Evolutionary conservation across 1,140 invertebrate species (phyloP).

Genomic region (silkworm (Bombyx mori)): ASM3026992v2 NC_085115.1:8999001-8999500

Average conservation of each 20-base stretch:
- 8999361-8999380: neutral
- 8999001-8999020: too few relatives aligned
- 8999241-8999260: too few relatives aligned
- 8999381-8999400: constrained; percentile 9
- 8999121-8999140: too few relatives aligned
- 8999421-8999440: constrained; percentile 9
- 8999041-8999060: too few relatives aligned
- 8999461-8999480: neutral
- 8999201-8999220: neutral
- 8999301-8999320: constrained; percentile 95
- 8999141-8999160: too few relatives aligned
- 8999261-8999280: neutral
- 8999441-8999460: constrained; percentile 7
- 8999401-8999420: constrained; percentile 8
- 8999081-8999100: too few relatives aligned
- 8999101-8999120: too few relatives aligned
- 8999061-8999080: too few relatives aligned
- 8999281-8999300: constrained; percentile 90
- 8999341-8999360: neutral
- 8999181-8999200: neutral
- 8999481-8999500: too few relatives aligned
- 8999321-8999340: neutral
- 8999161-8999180: too few relatives aligned
- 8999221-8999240: neutral
- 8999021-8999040: too few relatives aligned